These are phyloP conservation scores for Eupithecia centaureata DNA, from an alignment of 2,888 invertebrate genomes.

Conservation along the genomic window DNA sequence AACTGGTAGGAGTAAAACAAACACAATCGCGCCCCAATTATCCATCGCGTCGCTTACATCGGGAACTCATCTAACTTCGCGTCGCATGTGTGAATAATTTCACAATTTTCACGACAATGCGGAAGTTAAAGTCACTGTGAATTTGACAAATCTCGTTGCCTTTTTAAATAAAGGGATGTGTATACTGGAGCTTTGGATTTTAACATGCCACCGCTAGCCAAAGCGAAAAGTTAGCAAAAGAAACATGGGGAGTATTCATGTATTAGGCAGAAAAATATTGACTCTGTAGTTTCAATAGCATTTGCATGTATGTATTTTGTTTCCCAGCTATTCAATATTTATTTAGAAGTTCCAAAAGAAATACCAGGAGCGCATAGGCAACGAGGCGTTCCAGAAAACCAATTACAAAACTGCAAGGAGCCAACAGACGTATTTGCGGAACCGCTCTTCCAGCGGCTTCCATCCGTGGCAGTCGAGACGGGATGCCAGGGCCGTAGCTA, in stretches of 20 bases:
- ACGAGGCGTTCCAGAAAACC: conserved; percentile 34
- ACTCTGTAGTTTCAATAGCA: neutral
- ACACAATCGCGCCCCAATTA: conserved; percentile 59
- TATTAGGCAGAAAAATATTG: neutral
- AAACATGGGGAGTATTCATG: neutral
- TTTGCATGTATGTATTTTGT: neutral
- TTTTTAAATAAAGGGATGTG: neutral
- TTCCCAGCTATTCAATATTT: conserved; percentile 6
- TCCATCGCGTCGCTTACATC: conserved; percentile 43
- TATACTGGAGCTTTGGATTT: neutral
- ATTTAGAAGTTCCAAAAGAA: conserved; percentile 18
- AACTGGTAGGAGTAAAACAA: conserved; percentile 39
- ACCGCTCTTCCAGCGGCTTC: conserved; percentile 33
- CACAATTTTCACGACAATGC: conserved; percentile 27
- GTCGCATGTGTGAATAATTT: conserved; percentile 34
- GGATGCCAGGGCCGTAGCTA: conserved; percentile 19
- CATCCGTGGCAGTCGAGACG: conserved; percentile 30
- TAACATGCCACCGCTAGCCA: neutral
- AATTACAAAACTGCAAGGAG: conserved; percentile 40
- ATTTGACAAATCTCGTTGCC: conserved; percentile 16
- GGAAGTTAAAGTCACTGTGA: conserved; percentile 21
- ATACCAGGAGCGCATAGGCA: conserved; percentile 26
- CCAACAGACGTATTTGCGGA: conserved; percentile 36
- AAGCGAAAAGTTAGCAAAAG: neutral
- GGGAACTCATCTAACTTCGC: conserved; percentile 34